A percentile compares a stretch with the other conserved stretches of the same genome.
Evolutionary conservation across 2,797 vertebrate species (phyloP).

Genomic region (Oreonectes daqikongensis): DNA sequence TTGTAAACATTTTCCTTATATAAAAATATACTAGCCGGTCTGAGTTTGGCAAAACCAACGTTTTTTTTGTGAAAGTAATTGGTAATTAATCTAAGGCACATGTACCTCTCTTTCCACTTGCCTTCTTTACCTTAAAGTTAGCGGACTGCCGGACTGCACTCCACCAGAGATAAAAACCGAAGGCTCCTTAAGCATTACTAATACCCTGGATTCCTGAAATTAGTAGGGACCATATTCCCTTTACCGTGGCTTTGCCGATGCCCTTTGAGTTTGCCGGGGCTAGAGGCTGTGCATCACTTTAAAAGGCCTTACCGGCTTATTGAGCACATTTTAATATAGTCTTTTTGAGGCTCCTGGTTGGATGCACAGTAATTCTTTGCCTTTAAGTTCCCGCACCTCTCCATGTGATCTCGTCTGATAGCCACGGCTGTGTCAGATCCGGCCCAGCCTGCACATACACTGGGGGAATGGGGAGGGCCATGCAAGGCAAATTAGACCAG

Average conservation of each 20-base stretch:
- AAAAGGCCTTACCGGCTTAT: constrained; percentile 82
- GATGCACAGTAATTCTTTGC: constrained; percentile 76
- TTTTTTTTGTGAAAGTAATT: constrained; percentile 65
- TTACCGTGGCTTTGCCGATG: constrained; percentile 72
- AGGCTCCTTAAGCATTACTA: constrained; percentile 79
- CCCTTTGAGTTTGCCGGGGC: constrained; percentile 82
- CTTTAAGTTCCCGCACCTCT: constrained; percentile 78
- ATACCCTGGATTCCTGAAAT: constrained; percentile 81
- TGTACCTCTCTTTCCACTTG: constrained; percentile 62
- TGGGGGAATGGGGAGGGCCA: constrained; percentile 54
- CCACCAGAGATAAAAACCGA: constrained; percentile 69
- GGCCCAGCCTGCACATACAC: constrained; percentile 50
- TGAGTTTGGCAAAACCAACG: constrained; percentile 29
- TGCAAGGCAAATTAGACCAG: constrained; percentile 75
- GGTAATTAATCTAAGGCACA: constrained; percentile 64
- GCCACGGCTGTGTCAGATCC: constrained; percentile 70
- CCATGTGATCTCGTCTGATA: constrained; percentile 78
- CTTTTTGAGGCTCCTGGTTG: constrained; percentile 79
- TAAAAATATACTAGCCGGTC: too few relatives aligned
- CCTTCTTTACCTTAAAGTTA: constrained; percentile 75
- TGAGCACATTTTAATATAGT: constrained; percentile 78
- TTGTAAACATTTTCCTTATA: constrained; percentile 53
- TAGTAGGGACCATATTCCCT: constrained; percentile 78
- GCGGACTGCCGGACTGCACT: constrained; percentile 71
- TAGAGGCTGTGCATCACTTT: constrained; percentile 77